Base-by-base conservation (phyloP, 2,113 vertebrate species). In the Pluvialis apricaria region DNA sequence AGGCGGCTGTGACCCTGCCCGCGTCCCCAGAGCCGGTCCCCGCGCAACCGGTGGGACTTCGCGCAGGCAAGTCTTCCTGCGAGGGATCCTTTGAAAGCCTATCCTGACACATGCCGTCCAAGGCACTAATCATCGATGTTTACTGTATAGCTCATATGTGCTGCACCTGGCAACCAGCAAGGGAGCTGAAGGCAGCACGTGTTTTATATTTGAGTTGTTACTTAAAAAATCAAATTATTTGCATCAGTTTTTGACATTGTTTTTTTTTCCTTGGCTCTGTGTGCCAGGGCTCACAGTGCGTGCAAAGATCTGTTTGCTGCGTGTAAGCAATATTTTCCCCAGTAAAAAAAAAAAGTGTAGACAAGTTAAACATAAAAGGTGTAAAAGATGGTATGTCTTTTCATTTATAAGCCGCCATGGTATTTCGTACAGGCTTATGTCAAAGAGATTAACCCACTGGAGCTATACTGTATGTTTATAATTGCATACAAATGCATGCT, bases 241-340 rank as follows among this genome's bases (percentile, higher is more conserved):
- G 94, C 94, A 95, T 96, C 96, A 76, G 84, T 97, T 97, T 97
- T 96, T 97, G 96, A 95, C 97, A 95, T 97, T 96, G 95, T 97
- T 97, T 97, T 95, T 97, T 96, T 96, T 94, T 15, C 81, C 88
- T 92, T 94, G 94, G 96, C 91, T 96, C 84, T 79, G 95, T 34
- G 83, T 96, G 93, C 93, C 93, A 95, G 96, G 96, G 96, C 96
- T 95, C 91, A 92, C 91, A 96, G 94, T 92, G 94, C 91, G 14
- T 86, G 96, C 96, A 97, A 95, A 96, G 95, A 95, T 96, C 96
- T 96, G 95, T 95, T 97, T 97, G 93, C 91, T 97, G 91, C 84
- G n/a, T 96, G 89, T 96, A 96, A 96, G 93, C 92, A 97, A 92
- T 95, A 90, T 96, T 97, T 95, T 95, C 68, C 89, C 51, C 79